Evolutionary conservation across 2,113 vertebrate species (phyloP).

Genomic region (Gavia stellata): DNA sequence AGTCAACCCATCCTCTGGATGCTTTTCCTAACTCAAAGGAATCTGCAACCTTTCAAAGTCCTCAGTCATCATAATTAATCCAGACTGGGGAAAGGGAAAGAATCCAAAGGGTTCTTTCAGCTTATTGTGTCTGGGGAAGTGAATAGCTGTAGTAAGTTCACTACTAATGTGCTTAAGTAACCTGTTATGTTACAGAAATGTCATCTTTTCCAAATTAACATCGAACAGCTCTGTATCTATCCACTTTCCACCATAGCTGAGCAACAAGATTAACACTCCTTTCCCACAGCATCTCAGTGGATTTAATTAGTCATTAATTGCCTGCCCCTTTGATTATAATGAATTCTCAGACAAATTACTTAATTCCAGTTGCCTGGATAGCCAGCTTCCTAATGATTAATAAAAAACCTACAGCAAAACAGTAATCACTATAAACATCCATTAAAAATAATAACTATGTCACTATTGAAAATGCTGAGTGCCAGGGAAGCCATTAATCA

Average conservation of each 20-base stretch:
- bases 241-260: background rate
- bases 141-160: background rate
- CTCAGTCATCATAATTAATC: background rate
- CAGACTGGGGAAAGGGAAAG: background rate
- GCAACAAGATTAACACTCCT: background rate
- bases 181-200: background rate
- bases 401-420: background rate
- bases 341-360: slow-evolving; percentile 48
- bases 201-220: background rate
- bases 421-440: background rate
- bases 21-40: background rate
- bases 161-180: background rate
- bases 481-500: background rate
- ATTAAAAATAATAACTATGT: background rate
- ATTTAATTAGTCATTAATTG: slow-evolving; percentile 40
- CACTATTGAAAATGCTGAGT: background rate
- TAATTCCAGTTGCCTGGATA: slow-evolving; percentile 17
- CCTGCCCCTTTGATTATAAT: slow-evolving; percentile 23
- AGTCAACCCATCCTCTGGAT: background rate
- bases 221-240: background rate
- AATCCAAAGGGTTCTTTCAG: background rate
- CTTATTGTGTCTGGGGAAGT: background rate
- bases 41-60: background rate
- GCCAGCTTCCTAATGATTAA: slow-evolving; percentile 21
- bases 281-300: slow-evolving; percentile 12